Conservation (phyloP, 2,888 invertebrate species). For the Stenolophus ochropezus region DNA sequence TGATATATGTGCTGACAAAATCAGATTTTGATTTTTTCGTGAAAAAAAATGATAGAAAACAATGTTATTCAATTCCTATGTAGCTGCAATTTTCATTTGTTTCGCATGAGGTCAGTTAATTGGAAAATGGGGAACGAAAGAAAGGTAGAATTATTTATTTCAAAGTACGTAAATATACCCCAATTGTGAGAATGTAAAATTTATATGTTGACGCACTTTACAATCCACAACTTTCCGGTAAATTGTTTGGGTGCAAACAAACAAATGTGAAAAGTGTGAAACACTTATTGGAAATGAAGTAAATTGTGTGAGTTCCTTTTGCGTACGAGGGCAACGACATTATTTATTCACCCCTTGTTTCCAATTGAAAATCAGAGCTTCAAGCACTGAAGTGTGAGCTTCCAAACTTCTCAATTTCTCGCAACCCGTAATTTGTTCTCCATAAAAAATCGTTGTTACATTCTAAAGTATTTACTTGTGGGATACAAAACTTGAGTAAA, state of each 20-base stretch:
- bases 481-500: too few relatives aligned
- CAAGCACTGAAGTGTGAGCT: neutral
- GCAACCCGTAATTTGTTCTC: too few relatives aligned
- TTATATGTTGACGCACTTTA: slow-evolving; percentile 24
- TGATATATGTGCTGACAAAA: too few relatives aligned
- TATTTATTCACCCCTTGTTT: slow-evolving; percentile 55
- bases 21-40: too few relatives aligned
- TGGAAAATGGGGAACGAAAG: too few relatives aligned
- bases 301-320: slow-evolving; percentile 51
- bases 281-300: slow-evolving; percentile 53
- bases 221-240: slow-evolving; percentile 18
- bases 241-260: slow-evolving; percentile 44
- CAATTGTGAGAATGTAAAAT: slow-evolving; percentile 20
- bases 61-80: too few relatives aligned
- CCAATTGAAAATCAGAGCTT: slow-evolving; percentile 46
- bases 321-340: slow-evolving; percentile 41
- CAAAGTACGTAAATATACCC: neutral
- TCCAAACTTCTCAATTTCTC: too few relatives aligned
- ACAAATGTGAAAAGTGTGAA: slow-evolving; percentile 54
- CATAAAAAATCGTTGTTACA: neutral
- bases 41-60: too few relatives aligned
- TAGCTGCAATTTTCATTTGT: too few relatives aligned
- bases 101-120: too few relatives aligned
- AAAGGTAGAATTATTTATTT: slow-evolving; percentile 20
- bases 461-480: neutral